Percentiles rank a stretch among this genome's conserved stretches.
Conservation (phyloP, 2,888 invertebrate genomes). For the Cremastinae sp. region DNA sequence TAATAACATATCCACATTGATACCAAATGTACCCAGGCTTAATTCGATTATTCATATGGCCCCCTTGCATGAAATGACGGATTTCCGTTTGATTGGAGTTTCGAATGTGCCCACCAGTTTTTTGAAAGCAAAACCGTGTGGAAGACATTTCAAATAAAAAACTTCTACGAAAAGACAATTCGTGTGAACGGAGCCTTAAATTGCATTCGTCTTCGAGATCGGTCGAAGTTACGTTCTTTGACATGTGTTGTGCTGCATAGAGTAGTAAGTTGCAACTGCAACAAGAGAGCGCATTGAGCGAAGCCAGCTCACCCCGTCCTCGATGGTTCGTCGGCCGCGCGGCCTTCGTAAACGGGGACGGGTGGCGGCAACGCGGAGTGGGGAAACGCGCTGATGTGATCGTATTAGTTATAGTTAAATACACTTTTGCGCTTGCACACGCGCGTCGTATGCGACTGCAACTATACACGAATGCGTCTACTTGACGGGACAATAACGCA, state of each 20-base stretch:
- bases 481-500: conserved; percentile 9
- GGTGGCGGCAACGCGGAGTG: conserved; percentile 64
- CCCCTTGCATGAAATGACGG: no score
- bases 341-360: conserved; percentile 76
- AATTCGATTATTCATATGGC: no score
- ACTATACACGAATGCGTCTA: background rate
- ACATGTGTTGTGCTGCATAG: conserved; percentile 43
- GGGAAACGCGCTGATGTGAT: conserved; percentile 52
- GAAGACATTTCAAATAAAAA: no score
- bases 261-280: conserved; percentile 33
- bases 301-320: conserved; percentile 73
- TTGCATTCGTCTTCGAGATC: background rate
- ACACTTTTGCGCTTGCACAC: background rate
- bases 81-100: no score
- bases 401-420: conserved; percentile 43
- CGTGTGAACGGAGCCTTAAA: conserved; percentile 52
- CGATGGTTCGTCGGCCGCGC: conserved; percentile 75
- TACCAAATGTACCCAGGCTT: no score
- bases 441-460: background rate
- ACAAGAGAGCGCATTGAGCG: conserved; percentile 50
- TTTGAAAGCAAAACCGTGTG: no score
- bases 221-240: conserved; percentile 6
- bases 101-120: no score
- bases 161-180: background rate
- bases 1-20: no score